phyloP scores from a whole-genome alignment of 1,140 invertebrate species.

The Leptinotarsa undecemlineata region DNA sequence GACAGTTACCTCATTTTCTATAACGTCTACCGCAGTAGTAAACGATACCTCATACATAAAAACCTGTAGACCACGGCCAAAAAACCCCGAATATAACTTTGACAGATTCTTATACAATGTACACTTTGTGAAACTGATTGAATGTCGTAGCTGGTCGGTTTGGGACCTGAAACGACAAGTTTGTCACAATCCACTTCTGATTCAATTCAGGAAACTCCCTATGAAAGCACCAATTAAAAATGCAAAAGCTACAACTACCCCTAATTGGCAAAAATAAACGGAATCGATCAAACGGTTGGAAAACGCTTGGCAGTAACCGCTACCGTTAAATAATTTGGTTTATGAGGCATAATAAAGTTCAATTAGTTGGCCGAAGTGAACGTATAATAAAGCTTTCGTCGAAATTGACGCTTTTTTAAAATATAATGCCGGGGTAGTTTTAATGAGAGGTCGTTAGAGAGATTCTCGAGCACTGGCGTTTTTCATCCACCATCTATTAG shows the following conservation, averaged over 20 bases:
- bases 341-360: conserved; percentile 29
- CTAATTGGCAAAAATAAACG: conserved; percentile 21
- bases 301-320: conserved; percentile 24
- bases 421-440: conserved; percentile 46
- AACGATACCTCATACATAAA: too few species aligned
- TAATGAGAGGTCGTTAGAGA: conserved; percentile 54
- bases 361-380: conserved; percentile 25
- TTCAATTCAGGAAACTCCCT: too few species aligned
- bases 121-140: too few species aligned
- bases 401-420: conserved; percentile 29
- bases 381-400: conserved; percentile 28
- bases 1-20: too few species aligned
- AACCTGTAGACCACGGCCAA: too few species aligned
- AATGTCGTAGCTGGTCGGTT: too few species aligned
- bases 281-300: background rate
- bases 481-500: conserved; percentile 52
- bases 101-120: too few species aligned
- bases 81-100: too few species aligned
- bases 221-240: too few species aligned
- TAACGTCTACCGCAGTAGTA: too few species aligned
- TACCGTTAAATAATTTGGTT: conserved; percentile 28
- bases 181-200: too few species aligned
- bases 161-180: too few species aligned
- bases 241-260: background rate
- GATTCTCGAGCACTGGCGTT: conserved; percentile 38